Conservation (phyloP, 1,140 invertebrate species). For the Drosophila rhopaloa region DNA sequence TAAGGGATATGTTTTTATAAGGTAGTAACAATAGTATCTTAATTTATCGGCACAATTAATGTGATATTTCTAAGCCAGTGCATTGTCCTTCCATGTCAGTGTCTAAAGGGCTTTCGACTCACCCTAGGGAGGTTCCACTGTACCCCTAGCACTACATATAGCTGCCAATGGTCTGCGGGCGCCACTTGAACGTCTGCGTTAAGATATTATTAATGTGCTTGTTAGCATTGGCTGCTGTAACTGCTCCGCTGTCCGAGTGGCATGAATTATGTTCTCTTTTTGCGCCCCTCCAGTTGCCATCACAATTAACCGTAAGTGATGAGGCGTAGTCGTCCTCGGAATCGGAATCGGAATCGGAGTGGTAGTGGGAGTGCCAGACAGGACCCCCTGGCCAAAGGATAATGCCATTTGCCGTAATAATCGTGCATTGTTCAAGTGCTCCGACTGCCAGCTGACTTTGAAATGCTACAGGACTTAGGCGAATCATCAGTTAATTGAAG, state of each 20-base stretch:
- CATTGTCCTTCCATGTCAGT: too few species aligned
- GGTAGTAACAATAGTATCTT: too few species aligned
- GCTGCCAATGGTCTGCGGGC: slow-evolving; percentile 36
- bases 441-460: not conserved
- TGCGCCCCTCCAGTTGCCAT: slow-evolving; percentile 36
- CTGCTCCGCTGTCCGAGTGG: slow-evolving; percentile 32
- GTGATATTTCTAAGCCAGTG: too few species aligned
- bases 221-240: slow-evolving; percentile 53
- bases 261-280: slow-evolving; percentile 71
- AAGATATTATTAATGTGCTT: slow-evolving; percentile 80
- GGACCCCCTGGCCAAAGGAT: not conserved
- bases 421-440: slow-evolving; percentile 7
- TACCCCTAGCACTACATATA: not conserved
- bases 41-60: too few species aligned
- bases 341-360: not conserved
- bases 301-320: slow-evolving; percentile 64
- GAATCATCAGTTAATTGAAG: not conserved
- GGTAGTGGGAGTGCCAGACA: not conserved
- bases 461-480: not conserved
- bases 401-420: not conserved
- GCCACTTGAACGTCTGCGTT: slow-evolving; percentile 58
- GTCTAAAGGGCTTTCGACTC: too few species aligned
- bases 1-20: too few species aligned
- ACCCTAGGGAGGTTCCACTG: not conserved
- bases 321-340: slow-evolving; percentile 34